phyloP scores from a whole-genome alignment of 1,140 invertebrate species.

The Mamestra configurata region DNA sequence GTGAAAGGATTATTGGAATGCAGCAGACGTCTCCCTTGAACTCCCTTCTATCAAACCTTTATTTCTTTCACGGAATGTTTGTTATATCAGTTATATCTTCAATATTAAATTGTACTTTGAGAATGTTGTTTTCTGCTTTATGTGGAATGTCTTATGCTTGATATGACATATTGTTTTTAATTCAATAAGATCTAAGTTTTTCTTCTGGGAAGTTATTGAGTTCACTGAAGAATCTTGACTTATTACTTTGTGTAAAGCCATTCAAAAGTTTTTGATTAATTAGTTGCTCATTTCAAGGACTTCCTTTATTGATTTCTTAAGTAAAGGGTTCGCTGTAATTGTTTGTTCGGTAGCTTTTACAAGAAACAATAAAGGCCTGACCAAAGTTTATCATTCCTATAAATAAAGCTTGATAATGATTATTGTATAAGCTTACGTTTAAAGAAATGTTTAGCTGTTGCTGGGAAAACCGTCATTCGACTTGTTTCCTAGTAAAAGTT shows the following conservation, averaged over 20 bases:
- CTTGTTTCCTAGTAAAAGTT: conserved; percentile 31
- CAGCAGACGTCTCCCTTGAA: conserved; percentile 59
- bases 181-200: too few relatives aligned
- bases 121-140: background rate
- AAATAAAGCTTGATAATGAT: background rate
- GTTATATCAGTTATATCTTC: background rate
- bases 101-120: background rate
- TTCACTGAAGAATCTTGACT: too few relatives aligned
- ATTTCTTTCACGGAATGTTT: conserved; percentile 24
- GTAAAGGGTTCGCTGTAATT: background rate
- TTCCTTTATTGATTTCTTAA: background rate
- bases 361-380: too few relatives aligned
- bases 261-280: background rate
- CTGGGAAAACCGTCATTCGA: background rate
- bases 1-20: conserved; percentile 76
- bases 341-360: background rate
- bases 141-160: background rate
- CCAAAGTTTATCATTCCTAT: background rate
- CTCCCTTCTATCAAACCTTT: conserved; percentile 49
- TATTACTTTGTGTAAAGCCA: background rate
- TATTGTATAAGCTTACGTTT: background rate
- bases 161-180: background rate
- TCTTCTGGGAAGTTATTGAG: too few relatives aligned
- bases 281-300: background rate
- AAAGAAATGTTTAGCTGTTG: background rate